These are phyloP conservation scores for Leptinotarsa rubiginosa DNA, from an alignment of 2,888 invertebrate species.

Conservation along the genomic window DNA sequence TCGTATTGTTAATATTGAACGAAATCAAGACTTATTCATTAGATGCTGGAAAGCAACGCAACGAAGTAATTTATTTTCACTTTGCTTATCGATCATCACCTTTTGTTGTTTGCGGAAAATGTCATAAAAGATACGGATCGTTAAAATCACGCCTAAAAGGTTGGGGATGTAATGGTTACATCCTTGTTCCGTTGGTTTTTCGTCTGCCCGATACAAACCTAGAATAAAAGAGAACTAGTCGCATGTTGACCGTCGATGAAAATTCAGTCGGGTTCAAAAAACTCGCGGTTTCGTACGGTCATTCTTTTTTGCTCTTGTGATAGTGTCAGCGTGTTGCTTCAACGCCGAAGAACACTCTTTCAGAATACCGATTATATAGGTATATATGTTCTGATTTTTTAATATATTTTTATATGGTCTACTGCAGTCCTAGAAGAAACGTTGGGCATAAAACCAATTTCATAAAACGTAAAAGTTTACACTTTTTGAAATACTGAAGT, in stretches of 20 bases:
- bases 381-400: too few species aligned
- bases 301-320: background rate
- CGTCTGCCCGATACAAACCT: conserved; percentile 4
- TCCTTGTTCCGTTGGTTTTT: conserved; percentile 10
- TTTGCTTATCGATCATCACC: conserved; percentile 57
- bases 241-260: conserved; percentile 22
- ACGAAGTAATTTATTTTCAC: conserved; percentile 24
- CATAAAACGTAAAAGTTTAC: too few species aligned
- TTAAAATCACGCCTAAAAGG: conserved; percentile 56
- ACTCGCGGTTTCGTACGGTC: background rate
- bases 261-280: conserved; percentile 15
- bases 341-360: background rate
- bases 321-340: background rate
- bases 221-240: conserved; percentile 4
- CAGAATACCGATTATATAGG: too few species aligned
- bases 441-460: too few species aligned
- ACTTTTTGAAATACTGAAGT: too few species aligned
- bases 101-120: conserved; percentile 54
- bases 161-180: conserved; percentile 27
- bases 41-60: background rate
- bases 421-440: too few species aligned
- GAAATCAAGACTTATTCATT: too few species aligned
- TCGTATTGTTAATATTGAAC: too few species aligned
- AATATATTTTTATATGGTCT: too few species aligned
- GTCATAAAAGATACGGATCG: conserved; percentile 60